These are phyloP conservation scores for Mustela lutreola DNA, from an alignment of 2,113 vertebrate species.

Conservation along the genomic window DNA sequence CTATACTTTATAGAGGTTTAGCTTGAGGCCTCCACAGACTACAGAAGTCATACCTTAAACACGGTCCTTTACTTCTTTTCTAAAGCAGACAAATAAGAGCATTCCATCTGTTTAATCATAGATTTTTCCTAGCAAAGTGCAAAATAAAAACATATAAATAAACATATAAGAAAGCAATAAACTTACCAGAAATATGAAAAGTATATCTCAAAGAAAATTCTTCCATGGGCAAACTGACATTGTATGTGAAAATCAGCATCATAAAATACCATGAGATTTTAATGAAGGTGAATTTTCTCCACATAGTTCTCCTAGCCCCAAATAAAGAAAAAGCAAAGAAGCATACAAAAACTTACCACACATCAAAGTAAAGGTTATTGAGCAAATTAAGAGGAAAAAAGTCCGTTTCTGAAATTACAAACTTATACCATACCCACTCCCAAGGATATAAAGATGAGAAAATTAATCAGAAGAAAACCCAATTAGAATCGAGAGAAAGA, in stretches of 20 bases:
- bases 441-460: background rate
- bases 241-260: background rate
- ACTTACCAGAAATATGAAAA: constrained; percentile 16
- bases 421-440: background rate
- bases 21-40: background rate
- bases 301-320: background rate
- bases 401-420: background rate
- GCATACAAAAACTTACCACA: background rate
- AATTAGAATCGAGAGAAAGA: background rate
- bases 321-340: background rate
- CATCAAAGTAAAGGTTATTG: background rate
- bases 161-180: background rate
- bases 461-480: constrained; percentile 16
- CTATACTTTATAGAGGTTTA: background rate
- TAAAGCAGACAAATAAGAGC: background rate
- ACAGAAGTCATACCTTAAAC: background rate
- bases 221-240: background rate
- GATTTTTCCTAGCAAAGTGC: background rate
- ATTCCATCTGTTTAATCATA: background rate
- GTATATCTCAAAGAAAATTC: constrained; percentile 18
- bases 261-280: background rate
- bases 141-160: background rate
- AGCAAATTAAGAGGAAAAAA: background rate
- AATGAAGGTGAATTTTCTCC: background rate
- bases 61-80: background rate